Conservation (phyloP, 2,113 vertebrate genomes). For the Synchiropus splendidus region DNA sequence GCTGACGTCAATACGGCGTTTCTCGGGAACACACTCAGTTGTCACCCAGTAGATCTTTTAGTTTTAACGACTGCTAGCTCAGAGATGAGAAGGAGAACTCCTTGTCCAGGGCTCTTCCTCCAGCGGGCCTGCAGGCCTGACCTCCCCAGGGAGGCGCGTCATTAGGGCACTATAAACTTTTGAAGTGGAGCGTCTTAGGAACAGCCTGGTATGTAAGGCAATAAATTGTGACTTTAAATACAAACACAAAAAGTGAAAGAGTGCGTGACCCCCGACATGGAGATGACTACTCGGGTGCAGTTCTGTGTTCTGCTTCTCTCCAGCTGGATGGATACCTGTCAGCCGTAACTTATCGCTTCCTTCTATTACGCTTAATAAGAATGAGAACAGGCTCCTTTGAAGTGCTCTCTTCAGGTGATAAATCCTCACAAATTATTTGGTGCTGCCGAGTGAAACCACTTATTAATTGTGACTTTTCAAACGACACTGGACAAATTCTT, state of each 20-base stretch:
- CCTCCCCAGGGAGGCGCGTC: slow-evolving; percentile 33
- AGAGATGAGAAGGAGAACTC: slow-evolving; percentile 45
- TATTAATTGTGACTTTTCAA: slow-evolving; percentile 37
- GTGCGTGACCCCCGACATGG: slow-evolving; percentile 35
- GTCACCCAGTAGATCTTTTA: slow-evolving; percentile 51
- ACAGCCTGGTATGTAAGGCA: slow-evolving; percentile 49
- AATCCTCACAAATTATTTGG: slow-evolving; percentile 23
- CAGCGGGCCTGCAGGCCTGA: slow-evolving; percentile 35
- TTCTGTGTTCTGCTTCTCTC: slow-evolving; percentile 47
- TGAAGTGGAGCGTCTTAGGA: slow-evolving; percentile 50
- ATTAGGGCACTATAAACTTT: slow-evolving; percentile 59
- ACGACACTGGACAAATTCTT: slow-evolving; percentile 28
- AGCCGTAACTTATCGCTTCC: slow-evolving; percentile 37
- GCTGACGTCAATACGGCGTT: too few species aligned
- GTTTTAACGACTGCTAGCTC: slow-evolving; percentile 46
- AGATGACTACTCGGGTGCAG: slow-evolving; percentile 37
- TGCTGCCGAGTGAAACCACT: slow-evolving; percentile 12
- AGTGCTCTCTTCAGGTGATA: slow-evolving; percentile 21
- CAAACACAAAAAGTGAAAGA: slow-evolving; percentile 54
- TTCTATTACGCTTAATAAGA: slow-evolving; percentile 22
- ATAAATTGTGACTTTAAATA: slow-evolving; percentile 55
- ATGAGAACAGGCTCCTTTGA: slow-evolving; percentile 35
- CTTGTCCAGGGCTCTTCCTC: slow-evolving; percentile 37
- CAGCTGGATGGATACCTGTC: slow-evolving; percentile 33
- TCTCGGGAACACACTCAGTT: slow-evolving; percentile 24